These are phyloP conservation scores for Aptenodytes patagonicus DNA, from an alignment of 2,113 vertebrate genomes.

Conservation along the genomic window DNA sequence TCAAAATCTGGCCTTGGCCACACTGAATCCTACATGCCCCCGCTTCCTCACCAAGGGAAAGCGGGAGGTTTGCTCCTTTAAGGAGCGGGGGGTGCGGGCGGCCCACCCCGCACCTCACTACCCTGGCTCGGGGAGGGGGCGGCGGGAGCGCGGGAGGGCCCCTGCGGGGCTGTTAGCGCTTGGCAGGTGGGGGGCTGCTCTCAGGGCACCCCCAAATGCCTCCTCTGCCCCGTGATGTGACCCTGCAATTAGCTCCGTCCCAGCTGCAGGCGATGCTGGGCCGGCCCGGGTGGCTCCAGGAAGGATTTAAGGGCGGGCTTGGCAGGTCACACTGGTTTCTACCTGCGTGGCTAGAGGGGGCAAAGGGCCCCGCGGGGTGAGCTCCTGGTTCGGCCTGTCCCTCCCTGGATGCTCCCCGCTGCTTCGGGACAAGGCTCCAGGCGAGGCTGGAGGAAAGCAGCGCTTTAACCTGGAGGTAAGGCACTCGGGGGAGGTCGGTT, in stretches of 20 bases:
- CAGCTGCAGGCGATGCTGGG: background rate
- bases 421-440: rapidly evolving
- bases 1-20: rapidly evolving
- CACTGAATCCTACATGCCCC: rapidly evolving
- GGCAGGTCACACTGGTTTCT: rapidly evolving
- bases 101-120: rapidly evolving
- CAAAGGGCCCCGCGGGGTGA: rapidly evolving
- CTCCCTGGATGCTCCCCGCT: rapidly evolving
- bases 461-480: rapidly evolving
- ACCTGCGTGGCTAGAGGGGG: rapidly evolving
- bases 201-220: too few relatives aligned
- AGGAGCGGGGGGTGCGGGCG: too few relatives aligned
- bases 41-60: rapidly evolving
- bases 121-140: too few relatives aligned
- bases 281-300: background rate
- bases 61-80: rapidly evolving
- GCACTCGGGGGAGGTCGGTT: rapidly evolving
- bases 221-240: background rate
- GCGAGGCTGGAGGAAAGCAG: background rate
- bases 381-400: rapidly evolving
- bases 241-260: rapidly evolving
- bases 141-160: background rate
- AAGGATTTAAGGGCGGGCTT: rapidly evolving
- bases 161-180: background rate
- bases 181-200: background rate